Percentiles rank a stretch among this genome's conserved stretches.
Conservation (phyloP, 2,888 invertebrate species). For the Mellilla xanthometata region DNA sequence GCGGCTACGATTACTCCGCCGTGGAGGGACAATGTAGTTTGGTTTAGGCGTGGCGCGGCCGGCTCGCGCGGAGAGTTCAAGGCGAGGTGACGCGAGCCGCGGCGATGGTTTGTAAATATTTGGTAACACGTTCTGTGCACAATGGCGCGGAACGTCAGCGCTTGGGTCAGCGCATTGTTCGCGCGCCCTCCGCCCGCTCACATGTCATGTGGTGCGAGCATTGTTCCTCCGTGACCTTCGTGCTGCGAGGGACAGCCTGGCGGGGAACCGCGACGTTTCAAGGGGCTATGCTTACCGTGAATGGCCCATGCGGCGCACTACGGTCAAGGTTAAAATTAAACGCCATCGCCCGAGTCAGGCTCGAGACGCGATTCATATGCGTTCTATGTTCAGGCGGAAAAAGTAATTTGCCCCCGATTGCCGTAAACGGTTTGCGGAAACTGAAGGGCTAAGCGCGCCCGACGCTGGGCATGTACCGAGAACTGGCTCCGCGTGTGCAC, state of each 20-base stretch:
- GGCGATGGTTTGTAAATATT: conserved; percentile 49
- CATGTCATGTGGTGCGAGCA: conserved; percentile 26
- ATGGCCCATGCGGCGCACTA: conserved; percentile 4
- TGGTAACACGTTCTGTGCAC: conserved; percentile 51
- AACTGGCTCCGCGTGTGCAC: not conserved
- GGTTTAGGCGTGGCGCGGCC: no score
- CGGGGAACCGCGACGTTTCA: no score
- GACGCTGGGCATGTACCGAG: conserved; percentile 7
- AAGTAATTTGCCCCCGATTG: not conserved
- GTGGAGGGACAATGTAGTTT: no score
- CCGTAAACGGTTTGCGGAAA: not conserved
- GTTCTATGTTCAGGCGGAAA: not conserved
- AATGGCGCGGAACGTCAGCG: conserved; percentile 51
- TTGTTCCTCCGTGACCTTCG: conserved; percentile 16
- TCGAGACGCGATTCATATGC: not conserved
- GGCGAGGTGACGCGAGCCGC: not conserved
- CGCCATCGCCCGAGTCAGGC: not conserved
- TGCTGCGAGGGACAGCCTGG: no score
- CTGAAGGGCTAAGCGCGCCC: not conserved
- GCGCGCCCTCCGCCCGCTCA: conserved; percentile 31
- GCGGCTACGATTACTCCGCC: no score
- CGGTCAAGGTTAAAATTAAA: conserved; percentile 13
- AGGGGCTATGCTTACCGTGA: no score
- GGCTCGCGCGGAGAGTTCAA: no score
- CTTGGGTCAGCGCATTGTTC: conserved; percentile 56